Base-by-base conservation (phyloP, 1,140 invertebrate species). In the Anoplophora glabripennis region DNA sequence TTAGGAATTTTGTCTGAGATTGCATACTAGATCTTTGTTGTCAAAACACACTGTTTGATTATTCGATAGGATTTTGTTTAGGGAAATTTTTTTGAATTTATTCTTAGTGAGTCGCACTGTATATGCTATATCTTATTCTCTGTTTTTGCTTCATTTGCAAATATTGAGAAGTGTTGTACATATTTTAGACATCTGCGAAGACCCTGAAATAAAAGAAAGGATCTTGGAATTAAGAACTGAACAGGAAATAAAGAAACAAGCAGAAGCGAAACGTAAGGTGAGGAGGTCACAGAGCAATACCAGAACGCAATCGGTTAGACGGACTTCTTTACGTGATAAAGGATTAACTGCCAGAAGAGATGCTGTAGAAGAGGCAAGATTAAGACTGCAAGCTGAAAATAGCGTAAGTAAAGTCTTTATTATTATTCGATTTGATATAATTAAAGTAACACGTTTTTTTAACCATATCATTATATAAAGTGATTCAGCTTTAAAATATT, bases 291-390 rank as follows among this genome's bases (percentile, higher is more conserved):
- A 84, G 68, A 84, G 83, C 67, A 84, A 86, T 65, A 85, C 83
- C 11, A 77, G 83, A 72, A 90, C 93, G 52, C 91, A 96, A 71
- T 96, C 93, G 18, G 92, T 98, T 37, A 82, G 94, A 45, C 82
- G 96, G 46, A 96, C 94, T 28, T 96, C 93, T n/a, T 86, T 97
- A 57, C 82, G 94, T 33, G 94, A 98, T 75, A 96, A 96, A 76
- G 91, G 89, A 53, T 80, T 93, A 57, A 92, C 94, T 40, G 93
- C 94, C n/a, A 93, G 95, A 77, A 92, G 94, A 70, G 95, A 98
- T 79, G 93, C 92, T 8, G 84, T 90, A 44, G 94, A 96, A 76
- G 96, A 98, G 78, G 93, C 92, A 9, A 79, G 87, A 17, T 75
- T 90, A 1, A 79, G 89, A 61, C 76, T 86, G 69, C 81, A 85